Conservation (phyloP, 2,888 invertebrate species). For the Scaptomyza reducta region DNA sequence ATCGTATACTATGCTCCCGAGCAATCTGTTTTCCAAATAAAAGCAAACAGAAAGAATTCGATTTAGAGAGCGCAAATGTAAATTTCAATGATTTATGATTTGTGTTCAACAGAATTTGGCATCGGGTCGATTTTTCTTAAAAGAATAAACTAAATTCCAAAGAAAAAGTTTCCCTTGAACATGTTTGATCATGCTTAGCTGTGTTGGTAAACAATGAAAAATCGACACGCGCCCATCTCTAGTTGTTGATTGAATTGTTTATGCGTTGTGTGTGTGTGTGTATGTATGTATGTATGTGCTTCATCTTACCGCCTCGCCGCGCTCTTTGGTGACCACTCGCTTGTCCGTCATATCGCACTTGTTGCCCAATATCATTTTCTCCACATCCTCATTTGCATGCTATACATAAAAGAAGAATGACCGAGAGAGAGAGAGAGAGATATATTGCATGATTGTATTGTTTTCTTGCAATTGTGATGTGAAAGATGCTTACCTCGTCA, state of each 20-base stretch:
- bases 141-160: neutral
- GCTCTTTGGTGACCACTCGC: slow-evolving; percentile 95
- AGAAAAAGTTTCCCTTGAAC: too few relatives aligned
- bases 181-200: neutral
- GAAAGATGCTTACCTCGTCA: slow-evolving; percentile 90
- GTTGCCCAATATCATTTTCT: slow-evolving; percentile 99
- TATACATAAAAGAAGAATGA: slow-evolving; percentile 79
- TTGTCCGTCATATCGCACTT: slow-evolving; percentile 99
- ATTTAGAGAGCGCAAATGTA: neutral
- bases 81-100: neutral
- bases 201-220: neutral
- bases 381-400: slow-evolving; percentile 99
- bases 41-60: slow-evolving; percentile 26
- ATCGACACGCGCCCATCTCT: neutral
- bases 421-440: slow-evolving; percentile 14
- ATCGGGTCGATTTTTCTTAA: neutral
- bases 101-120: neutral
- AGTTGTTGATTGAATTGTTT: slow-evolving; percentile 1
- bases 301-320: slow-evolving; percentile 93
- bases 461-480: too few relatives aligned
- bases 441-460: neutral
- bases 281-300: neutral
- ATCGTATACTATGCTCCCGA: slow-evolving; percentile 96
- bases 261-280: slow-evolving; percentile 9
- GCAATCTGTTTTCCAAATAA: slow-evolving; percentile 89